phyloP scores from a whole-genome alignment of 2,797 vertebrate genomes.

The Micropoecilia bifurca region DNA sequence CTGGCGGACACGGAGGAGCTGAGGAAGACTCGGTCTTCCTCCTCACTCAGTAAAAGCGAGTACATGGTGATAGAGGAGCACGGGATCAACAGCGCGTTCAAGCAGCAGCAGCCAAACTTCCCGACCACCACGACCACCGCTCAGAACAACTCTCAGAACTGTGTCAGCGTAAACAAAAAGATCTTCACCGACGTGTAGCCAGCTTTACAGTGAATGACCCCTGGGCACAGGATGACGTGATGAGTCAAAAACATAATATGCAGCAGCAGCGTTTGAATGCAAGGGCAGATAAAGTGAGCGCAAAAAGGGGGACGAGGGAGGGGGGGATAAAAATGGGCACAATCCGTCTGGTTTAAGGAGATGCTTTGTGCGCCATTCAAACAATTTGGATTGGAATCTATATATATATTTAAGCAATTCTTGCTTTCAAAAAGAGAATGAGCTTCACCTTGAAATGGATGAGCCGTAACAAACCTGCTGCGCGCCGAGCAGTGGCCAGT shows the following conservation, averaged over 20 bases:
- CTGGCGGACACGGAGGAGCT: slow-evolving; percentile 90
- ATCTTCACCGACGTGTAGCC: slow-evolving; percentile 95
- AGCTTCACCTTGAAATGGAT: slow-evolving; percentile 38
- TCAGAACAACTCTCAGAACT: slow-evolving; percentile 90
- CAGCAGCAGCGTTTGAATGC: slow-evolving; percentile 46
- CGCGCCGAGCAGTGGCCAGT: slow-evolving; percentile 55
- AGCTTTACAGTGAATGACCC: slow-evolving; percentile 23
- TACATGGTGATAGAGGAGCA: slow-evolving; percentile 98
- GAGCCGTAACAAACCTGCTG: slow-evolving; percentile 49
- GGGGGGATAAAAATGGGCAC: slow-evolving; percentile 21
- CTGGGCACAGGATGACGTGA: slow-evolving; percentile 31
- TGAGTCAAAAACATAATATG: slow-evolving; percentile 53
- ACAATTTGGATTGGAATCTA: slow-evolving; percentile 33
- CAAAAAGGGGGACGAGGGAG: slow-evolving; percentile 7
- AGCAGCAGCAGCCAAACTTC: slow-evolving; percentile 87
- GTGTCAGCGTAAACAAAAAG: slow-evolving; percentile 94
- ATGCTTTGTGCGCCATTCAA: slow-evolving; percentile 61
- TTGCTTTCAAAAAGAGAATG: slow-evolving; percentile 45
- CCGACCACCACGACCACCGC: slow-evolving; percentile 57
- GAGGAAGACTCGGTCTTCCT: slow-evolving; percentile 91
- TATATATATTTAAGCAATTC: slow-evolving; percentile 36
- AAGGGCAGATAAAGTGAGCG: slow-evolving; percentile 31
- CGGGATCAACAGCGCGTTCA: slow-evolving; percentile 90
- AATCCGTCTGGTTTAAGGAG: slow-evolving; percentile 49
- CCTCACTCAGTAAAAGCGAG: slow-evolving; percentile 95